Base-by-base conservation (phyloP, 2,888 invertebrate species). In the Leptinotarsa juncta region DNA sequence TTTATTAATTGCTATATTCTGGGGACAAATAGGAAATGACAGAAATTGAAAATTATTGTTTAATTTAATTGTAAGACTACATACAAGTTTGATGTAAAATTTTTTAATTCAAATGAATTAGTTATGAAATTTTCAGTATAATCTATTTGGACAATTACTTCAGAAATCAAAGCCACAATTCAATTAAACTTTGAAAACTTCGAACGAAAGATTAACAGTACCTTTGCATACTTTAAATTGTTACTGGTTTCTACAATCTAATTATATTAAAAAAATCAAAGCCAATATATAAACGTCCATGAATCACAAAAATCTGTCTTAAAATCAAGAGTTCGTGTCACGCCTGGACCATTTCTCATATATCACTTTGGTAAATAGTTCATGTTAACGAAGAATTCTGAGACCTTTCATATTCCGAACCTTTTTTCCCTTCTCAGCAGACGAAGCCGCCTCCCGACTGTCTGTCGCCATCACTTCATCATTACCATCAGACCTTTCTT, bases 401-500 rank as follows among this genome's bases (percentile, higher is more conserved):
- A 80, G 72, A 26, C 82, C 82, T 79, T 82, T 82, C 65, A 82
- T 81, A 81, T 84, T 84, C 73, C 81, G 81, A 12, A 82, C 77
- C 74, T 85, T 85, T 72, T 85, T 85, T 83, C 85, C 90, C 86
- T 87, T 93, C 88, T 83, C 92, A 3, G 83, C 90, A 85, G 81
- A 88, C n/a, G 90, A 88, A 16, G 89, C 88, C 16, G 92, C 90
- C 82, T 93, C 93, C 66, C 93, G 90, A 77, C 91, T 91, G 71
- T 94, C 95, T 5, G 93, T 93, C 23, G 94, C 92, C 86, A 96
- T 95, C 18, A 94, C 93, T 84, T 97, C 97, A 81, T 97, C 96
- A n/a, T 92, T 93, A 82, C 96, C 96, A 81, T 92, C 91, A 14
- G 91, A 89, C 84, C 89, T 87, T 53, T 89, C 89, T 71, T 89